These are phyloP conservation scores for Myopa tessellatipennis DNA, from an alignment of 2,888 invertebrate genomes.

Conservation along the genomic window DNA sequence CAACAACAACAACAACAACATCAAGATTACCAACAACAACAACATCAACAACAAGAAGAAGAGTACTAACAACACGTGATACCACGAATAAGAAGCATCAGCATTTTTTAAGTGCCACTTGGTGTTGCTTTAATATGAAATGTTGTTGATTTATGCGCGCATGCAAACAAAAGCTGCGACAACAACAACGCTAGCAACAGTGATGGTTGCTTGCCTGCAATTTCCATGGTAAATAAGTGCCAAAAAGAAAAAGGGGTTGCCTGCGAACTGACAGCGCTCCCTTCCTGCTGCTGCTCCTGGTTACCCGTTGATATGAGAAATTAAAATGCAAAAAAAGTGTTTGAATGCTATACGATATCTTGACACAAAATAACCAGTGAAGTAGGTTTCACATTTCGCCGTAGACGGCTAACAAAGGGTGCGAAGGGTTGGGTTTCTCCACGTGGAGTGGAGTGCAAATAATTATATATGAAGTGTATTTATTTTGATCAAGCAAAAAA, in stretches of 20 bases:
- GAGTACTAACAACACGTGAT: slow-evolving; percentile 23
- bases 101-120: slow-evolving; percentile 46
- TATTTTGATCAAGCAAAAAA: neutral
- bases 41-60: neutral
- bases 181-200: neutral
- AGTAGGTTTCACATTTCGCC: slow-evolving; percentile 37
- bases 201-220: neutral
- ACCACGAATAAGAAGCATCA: slow-evolving; percentile 39
- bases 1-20: neutral
- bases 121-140: slow-evolving; percentile 45
- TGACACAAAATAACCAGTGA: slow-evolving; percentile 37
- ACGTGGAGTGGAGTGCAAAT: slow-evolving; percentile 31
- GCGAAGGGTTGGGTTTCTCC: neutral
- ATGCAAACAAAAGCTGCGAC: slow-evolving; percentile 22
- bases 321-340: slow-evolving; percentile 36
- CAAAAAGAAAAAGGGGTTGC: slow-evolving; percentile 26
- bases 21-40: neutral
- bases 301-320: slow-evolving; percentile 14
- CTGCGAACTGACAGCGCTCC: slow-evolving; percentile 18
- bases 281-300: neutral
- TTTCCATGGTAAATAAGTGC: slow-evolving; percentile 1
- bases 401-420: neutral
- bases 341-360: slow-evolving; percentile 12
- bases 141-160: slow-evolving; percentile 46
- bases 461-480: slow-evolving; percentile 32